phyloP scores from a whole-genome alignment of 2,888 invertebrate genomes.

The Smittia aterrima region DNA sequence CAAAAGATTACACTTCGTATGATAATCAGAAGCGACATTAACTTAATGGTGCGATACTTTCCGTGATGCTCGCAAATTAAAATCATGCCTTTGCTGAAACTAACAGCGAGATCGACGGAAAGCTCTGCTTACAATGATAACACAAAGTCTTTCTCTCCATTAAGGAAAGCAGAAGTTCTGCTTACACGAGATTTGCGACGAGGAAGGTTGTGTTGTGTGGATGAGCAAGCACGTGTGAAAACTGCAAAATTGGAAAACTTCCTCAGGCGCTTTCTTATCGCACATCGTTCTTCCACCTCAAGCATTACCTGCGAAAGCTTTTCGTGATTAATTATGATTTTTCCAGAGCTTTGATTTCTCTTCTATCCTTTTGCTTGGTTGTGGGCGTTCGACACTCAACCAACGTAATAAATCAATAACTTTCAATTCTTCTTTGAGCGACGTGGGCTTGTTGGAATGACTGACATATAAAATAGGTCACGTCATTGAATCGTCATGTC shows the following conservation, averaged over 20 bases:
- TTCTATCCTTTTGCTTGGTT: neutral
- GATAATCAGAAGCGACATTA: neutral
- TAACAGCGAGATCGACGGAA: neutral
- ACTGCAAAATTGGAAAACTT: constrained; percentile 30
- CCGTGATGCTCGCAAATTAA: neutral
- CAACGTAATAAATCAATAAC: constrained; percentile 3
- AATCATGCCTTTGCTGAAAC: neutral
- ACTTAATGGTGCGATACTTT: neutral
- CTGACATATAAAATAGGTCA: constrained; percentile 1
- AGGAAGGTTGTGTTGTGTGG: constrained; percentile 20
- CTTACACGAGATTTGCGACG: constrained; percentile 3
- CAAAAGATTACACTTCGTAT: neutral
- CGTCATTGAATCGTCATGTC: neutral
- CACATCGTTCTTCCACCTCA: neutral
- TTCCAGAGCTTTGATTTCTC: constrained; percentile 16
- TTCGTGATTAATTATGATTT: constrained; percentile 1
- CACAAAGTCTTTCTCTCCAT: neutral
- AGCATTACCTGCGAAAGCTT: constrained; percentile 1
- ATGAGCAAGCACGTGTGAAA: constrained; percentile 29
- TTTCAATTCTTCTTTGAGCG: neutral
- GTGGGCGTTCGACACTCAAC: neutral
- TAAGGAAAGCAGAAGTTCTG: neutral
- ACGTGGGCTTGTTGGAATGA: neutral
- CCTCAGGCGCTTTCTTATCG: neutral
- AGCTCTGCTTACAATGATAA: neutral